Evolutionary conservation across 2,888 invertebrate genomes (phyloP).

Genomic region (Cephus rjabovi): DNA sequence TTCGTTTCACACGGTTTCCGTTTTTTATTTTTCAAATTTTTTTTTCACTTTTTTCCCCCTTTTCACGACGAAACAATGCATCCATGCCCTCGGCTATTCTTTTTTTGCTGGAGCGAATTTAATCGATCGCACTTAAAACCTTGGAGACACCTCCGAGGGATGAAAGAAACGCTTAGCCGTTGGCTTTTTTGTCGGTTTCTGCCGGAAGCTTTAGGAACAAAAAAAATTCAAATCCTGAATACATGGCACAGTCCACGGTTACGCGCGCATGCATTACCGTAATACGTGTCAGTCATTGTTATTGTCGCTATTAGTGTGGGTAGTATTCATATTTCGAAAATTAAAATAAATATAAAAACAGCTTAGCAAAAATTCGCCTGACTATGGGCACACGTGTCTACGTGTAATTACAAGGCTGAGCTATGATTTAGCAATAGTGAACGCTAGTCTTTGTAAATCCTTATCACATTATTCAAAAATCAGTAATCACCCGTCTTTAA

Average conservation of each 20-base stretch:
- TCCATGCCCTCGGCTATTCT: neutral
- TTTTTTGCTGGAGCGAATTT: neutral
- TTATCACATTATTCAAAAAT: neutral
- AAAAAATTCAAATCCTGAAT: neutral
- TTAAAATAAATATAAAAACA: neutral
- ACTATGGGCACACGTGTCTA: neutral
- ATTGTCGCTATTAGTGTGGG: neutral
- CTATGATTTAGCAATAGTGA: neutral
- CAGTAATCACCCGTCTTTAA: neutral
- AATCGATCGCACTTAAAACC: neutral
- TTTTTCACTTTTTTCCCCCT: neutral
- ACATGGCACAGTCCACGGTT: neutral
- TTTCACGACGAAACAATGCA: neutral
- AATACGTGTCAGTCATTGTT: constrained; percentile 29
- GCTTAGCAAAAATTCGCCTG: constrained; percentile 15
- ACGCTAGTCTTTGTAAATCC: neutral
- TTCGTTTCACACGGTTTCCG: neutral
- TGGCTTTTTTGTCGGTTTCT: neutral
- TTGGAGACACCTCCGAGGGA: neutral
- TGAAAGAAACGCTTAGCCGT: neutral
- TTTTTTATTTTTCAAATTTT: neutral
- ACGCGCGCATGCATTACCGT: constrained; percentile 7
- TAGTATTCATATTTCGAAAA: constrained; percentile 12
- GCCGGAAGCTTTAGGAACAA: neutral
- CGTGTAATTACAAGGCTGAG: neutral